Percentiles rank a stretch among this genome's conserved stretches.
Evolutionary conservation across 2,113 vertebrate species (phyloP).

Genomic region (Platanista minor): DNA sequence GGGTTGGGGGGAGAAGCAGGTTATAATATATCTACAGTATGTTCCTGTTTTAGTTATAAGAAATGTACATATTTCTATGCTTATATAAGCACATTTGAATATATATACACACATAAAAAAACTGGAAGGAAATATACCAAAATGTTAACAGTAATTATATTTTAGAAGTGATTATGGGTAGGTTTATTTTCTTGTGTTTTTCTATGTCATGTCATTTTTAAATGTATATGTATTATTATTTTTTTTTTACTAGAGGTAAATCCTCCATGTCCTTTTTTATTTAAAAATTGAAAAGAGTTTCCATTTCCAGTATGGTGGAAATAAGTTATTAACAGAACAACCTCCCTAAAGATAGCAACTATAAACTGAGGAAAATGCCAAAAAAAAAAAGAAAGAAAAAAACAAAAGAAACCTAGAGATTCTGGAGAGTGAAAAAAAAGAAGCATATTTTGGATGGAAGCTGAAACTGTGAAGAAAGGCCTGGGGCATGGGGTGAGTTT

Average conservation of each 20-base stretch:
- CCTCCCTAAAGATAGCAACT: background rate
- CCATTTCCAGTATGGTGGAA: background rate
- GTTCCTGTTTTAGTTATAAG: background rate
- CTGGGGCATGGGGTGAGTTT: background rate
- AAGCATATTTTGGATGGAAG: background rate
- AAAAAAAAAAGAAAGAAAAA: background rate
- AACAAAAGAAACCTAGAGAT: background rate
- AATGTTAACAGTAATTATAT: background rate
- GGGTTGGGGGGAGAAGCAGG: background rate
- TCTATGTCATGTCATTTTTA: background rate
- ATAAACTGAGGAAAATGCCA: background rate
- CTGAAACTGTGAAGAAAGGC: background rate
- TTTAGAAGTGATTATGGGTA: background rate
- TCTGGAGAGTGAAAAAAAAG: background rate
- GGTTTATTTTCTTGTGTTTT: background rate
- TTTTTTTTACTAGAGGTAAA: background rate
- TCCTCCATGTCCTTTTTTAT: background rate
- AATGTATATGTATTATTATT: background rate
- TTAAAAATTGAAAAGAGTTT: constrained; percentile 24
- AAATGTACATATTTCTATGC: background rate
- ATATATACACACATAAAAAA: background rate
- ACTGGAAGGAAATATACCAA: background rate
- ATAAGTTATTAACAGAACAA: background rate
- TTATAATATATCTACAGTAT: background rate
- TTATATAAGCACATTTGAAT: background rate